Evolutionary conservation across 2,888 invertebrate species (phyloP), one percentile per base, ranked within the genome.

Genomic region (Watsonalla binaria): DNA sequence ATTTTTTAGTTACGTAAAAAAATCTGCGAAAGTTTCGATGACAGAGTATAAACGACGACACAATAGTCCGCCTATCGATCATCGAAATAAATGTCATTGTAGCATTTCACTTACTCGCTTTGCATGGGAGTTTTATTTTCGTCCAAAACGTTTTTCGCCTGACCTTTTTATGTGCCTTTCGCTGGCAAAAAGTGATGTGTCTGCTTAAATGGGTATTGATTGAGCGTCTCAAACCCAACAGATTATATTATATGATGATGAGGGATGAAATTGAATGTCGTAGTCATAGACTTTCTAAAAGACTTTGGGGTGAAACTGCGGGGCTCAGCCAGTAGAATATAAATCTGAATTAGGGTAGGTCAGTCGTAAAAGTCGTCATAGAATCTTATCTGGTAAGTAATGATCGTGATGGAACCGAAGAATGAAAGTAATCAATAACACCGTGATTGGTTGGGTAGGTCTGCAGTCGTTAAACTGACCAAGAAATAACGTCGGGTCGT

Each of bases 1-100:
- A 15, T 49, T 6, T 35, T 35, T 39, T 49, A 11, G 49, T 49
- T 49, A 49, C 49, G 49, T 49, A 35, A 49, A 49, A 49, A 37
- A 48, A 35, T 48, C 37, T 37, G 49, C 49, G 49, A 49, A 49
- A 49, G 49, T 49, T 49, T 35, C 11, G 35, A 14, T 35, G 49
- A 49, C 49, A 37, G 14, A 9, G 14, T 15, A 49, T 49, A 49
- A 49, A 49, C 37, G 49, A n/a, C 49, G 14, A 37, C 14, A 39
- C 49, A 49, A 49, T 15, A 37, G 35, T 8, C 7, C 9, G 5
- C 14, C 39, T 49, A 49, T 49, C 49, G 15, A 49, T 49, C 49
- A 37, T 37, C 46, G 15, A 24, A 2, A 24, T 24, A 8, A 8
- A 6, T 5, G 7, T 14, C 7, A 14, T 8, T 24, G 8, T 7